Base-by-base conservation (phyloP, 2,113 vertebrate species). In the Butastur rufipennis region DNA sequence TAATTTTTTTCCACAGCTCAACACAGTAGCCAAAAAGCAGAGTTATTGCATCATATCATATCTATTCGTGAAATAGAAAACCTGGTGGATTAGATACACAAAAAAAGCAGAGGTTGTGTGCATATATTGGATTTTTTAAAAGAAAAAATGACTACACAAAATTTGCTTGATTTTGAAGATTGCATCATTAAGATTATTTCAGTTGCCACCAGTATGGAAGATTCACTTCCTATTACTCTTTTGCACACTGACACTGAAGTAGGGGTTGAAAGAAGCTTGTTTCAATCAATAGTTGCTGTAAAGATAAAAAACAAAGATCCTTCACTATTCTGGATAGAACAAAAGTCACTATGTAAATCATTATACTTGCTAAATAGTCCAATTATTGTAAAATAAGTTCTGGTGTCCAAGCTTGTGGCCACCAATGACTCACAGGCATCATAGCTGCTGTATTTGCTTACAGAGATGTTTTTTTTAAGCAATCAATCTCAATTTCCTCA, bases 401-500 rank as follows among this genome's bases (percentile, higher is more conserved):
- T 70, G 32, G 78, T 68, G 71, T 55, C 62, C 85, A 90, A 81
- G 55, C 47, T 66, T 70, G n/a, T 55, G 52, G 83, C 52, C 81
- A 87, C 84, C 77, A 58, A 81, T 88, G 62, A 96, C 58, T 93
- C 90, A 91, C 11, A 79, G 80, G 56, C 70, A 93, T 85, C 91
- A 79, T 0, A 88, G 66, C 66, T 66, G 18, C 78, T 70, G 36
- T 29, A 96, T 73, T 86, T 92, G 90, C 93, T 93, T 96, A 96
- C 90, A 93, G 62, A 82, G 53, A 53, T 29, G 77, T 6, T 4
- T 90, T 88, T 85, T 73, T 55, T 27, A 67, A 82, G 85, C 62
- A 88, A 97, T 95, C 95, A 91, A 94, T 95, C 90, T 96, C 90
- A 90, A 72, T 96, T 96, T 95, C 90, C 87, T 95, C 93, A 94